A percentile compares a stretch with the other conserved stretches of the same genome.
phyloP scores from a whole-genome alignment of 2,888 invertebrate species.

The Oscheius sp. region DNA sequence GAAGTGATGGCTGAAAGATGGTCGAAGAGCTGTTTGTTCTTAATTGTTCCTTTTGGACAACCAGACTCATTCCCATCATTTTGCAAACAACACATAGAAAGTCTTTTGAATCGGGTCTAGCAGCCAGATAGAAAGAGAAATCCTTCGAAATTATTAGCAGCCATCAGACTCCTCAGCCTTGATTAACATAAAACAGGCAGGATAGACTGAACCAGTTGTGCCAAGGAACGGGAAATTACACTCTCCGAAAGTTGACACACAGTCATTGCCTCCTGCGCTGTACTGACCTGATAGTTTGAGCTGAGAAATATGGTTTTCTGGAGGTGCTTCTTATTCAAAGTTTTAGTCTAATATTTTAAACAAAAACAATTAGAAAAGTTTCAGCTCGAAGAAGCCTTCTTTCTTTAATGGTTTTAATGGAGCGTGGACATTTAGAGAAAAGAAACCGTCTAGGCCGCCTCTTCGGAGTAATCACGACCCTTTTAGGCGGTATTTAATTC shows the following conservation, averaged over 20 bases:
- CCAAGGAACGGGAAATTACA: conserved; percentile 14
- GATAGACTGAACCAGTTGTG: conserved; percentile 5
- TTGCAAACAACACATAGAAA: no score
- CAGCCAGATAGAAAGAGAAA: no score
- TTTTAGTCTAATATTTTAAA: not conserved
- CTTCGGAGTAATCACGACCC: not conserved
- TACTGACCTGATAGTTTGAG: no score
- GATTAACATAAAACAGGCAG: conserved; percentile 3
- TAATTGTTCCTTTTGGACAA: no score
- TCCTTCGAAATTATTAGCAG: no score
- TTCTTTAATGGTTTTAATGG: conserved; percentile 51
- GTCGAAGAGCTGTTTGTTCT: no score
- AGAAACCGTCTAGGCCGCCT: conserved; percentile 34
- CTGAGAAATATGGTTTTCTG: not conserved
- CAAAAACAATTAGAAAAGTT: not conserved
- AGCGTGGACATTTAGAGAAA: conserved; percentile 54
- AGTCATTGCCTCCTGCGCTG: not conserved
- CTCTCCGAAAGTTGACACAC: conserved; percentile 23
- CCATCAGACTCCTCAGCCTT: no score
- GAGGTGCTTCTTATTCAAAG: not conserved
- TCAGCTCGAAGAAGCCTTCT: conserved; percentile 49
- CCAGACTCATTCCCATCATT: no score
- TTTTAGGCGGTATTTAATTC: not conserved
- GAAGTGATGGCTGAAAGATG: no score
- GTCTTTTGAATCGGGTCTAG: no score